Conservation (phyloP, 2,113 vertebrate genomes). For the Grallaria varia region DNA sequence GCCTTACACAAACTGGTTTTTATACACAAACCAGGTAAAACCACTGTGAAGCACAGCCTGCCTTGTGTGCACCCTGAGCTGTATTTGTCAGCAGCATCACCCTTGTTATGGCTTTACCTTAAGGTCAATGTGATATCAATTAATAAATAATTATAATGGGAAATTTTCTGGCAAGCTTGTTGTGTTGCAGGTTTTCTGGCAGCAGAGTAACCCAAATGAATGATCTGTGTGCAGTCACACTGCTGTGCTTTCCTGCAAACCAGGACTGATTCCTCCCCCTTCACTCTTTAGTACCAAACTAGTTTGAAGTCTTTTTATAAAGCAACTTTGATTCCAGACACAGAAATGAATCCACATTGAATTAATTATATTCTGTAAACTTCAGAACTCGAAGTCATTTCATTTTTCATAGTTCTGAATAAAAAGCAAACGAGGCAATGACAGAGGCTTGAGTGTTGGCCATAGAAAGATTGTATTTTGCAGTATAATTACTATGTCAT, state of each 20-base stretch:
- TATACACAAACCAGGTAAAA: neutral
- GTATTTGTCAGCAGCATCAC: neutral
- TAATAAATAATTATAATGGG: neutral
- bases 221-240: neutral
- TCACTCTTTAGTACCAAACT: neutral
- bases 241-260: neutral
- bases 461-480: neutral
- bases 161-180: neutral
- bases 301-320: neutral
- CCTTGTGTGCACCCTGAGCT: neutral
- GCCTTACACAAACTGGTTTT: neutral
- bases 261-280: neutral
- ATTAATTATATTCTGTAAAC: constrained; percentile 38
- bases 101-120: neutral
- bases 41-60: neutral
- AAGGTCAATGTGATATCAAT: neutral
- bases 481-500: constrained; percentile 22
- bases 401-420: constrained; percentile 44
- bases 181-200: neutral
- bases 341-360: neutral
- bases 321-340: neutral
- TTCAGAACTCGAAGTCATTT: neutral
- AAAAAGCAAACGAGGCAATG: constrained; percentile 2
- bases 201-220: neutral
- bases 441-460: constrained; percentile 6